Conservation (phyloP, 1,140 invertebrate genomes). For the Trachymyrmex septentrionalis region DNA sequence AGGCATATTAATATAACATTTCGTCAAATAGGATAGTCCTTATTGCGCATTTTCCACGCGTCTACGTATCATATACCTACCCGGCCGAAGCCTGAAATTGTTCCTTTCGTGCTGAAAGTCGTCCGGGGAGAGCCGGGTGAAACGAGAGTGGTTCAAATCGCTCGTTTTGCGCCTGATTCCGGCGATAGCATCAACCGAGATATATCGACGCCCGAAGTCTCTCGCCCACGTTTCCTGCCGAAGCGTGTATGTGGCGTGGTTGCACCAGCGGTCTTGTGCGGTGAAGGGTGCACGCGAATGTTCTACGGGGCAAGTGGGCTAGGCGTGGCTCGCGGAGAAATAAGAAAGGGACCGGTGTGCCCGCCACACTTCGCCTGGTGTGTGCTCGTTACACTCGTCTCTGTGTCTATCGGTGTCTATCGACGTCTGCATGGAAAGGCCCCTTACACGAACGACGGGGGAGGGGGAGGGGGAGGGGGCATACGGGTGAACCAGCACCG, state of each 20-base stretch:
- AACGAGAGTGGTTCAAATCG: constrained; percentile 26
- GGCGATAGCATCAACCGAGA: constrained; percentile 30
- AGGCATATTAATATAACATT: constrained; percentile 25
- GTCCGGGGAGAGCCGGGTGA: neutral
- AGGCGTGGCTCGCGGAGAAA: constrained; percentile 83
- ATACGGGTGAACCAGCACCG: constrained; percentile 61
- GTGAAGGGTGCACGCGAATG: constrained; percentile 80
- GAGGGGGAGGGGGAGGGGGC: neutral
- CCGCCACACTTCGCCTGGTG: constrained; percentile 43
- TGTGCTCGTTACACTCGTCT: constrained; percentile 67
- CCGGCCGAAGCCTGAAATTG: constrained; percentile 33
- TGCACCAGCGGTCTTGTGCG: constrained; percentile 14
- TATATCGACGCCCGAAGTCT: constrained; percentile 24
- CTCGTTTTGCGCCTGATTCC: constrained; percentile 23
- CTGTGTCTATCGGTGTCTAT: constrained; percentile 46
- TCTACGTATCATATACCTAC: neutral
- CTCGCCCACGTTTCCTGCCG: constrained; percentile 65
- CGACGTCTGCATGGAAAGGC: constrained; percentile 78
- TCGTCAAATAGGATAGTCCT: neutral
- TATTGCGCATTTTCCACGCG: constrained; percentile 15
- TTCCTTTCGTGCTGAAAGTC: constrained; percentile 26
- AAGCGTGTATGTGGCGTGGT: neutral
- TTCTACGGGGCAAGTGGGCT: constrained; percentile 74
- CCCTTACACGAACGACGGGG: constrained; percentile 53
- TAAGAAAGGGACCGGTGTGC: constrained; percentile 81